Evolutionary conservation across 2,888 invertebrate species (phyloP).

Genomic region (Drosophila multiciliata): DNA sequence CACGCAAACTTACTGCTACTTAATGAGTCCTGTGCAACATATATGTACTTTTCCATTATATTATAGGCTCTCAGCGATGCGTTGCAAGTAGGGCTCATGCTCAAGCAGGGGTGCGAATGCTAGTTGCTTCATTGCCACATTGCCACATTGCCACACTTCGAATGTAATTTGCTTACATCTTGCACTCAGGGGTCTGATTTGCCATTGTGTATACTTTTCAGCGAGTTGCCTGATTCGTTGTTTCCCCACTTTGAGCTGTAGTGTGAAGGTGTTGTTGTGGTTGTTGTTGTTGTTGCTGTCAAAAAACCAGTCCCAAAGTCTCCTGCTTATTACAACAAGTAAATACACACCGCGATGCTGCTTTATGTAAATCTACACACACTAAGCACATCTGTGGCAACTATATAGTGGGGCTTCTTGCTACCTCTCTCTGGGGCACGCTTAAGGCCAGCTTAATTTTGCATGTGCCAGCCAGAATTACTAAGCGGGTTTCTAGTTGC

Average conservation of each 20-base stretch:
- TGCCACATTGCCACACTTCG: slow-evolving; percentile 14
- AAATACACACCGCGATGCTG: slow-evolving; percentile 10
- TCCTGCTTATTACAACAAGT: slow-evolving; percentile 69
- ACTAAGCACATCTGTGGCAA: slow-evolving; percentile 41
- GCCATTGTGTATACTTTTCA: slow-evolving; percentile 59
- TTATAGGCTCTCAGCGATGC: slow-evolving; percentile 34
- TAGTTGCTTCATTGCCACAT: slow-evolving; percentile 19
- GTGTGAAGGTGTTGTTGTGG: slow-evolving; percentile 12
- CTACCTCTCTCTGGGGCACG: slow-evolving; percentile 51
- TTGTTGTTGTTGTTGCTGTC: slow-evolving; percentile 29
- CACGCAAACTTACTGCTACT: slow-evolving; percentile 6
- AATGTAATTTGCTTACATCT: slow-evolving; percentile 62
- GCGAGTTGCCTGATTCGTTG: slow-evolving; percentile 59
- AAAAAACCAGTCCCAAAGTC: slow-evolving; percentile 70
- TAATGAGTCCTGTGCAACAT: slow-evolving; percentile 27
- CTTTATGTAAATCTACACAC: slow-evolving; percentile 61
- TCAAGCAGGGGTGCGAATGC: slow-evolving; percentile 16
- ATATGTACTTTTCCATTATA: slow-evolving; percentile 49
- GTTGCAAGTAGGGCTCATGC: slow-evolving; percentile 23
- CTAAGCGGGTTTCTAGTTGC: slow-evolving; percentile 41
- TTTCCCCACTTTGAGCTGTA: slow-evolving; percentile 40
- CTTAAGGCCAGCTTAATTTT: slow-evolving; percentile 73
- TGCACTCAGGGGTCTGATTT: slow-evolving; percentile 71
- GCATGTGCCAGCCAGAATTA: slow-evolving; percentile 60
- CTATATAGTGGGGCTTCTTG: slow-evolving; percentile 20